Conservation (phyloP, 92 coral and sea anemone species). For the Palythoa caribaeorum region DNA sequence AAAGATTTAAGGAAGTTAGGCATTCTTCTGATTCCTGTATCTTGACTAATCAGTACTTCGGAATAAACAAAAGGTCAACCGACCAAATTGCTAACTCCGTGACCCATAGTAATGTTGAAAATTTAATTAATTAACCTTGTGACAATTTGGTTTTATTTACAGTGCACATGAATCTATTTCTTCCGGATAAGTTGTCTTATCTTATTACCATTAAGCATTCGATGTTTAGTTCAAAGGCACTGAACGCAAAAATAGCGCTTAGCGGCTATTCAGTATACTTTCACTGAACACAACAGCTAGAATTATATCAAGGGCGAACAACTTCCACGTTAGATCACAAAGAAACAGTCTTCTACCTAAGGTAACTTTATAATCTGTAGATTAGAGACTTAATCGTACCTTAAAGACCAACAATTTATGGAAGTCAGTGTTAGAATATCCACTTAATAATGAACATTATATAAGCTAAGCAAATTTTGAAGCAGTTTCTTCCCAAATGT, state of each 20-base stretch:
- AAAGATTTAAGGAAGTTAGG: slow-evolving; percentile 31
- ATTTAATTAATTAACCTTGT: slow-evolving; percentile 26
- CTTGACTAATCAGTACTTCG: slow-evolving; percentile 8
- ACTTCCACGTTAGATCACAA: neutral
- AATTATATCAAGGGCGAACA: neutral
- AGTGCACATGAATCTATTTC: slow-evolving; percentile 7
- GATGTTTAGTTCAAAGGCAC: neutral
- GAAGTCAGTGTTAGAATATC: neutral
- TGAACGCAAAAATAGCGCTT: neutral
- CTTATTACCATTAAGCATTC: slow-evolving; percentile 11
- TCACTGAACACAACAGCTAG: neutral
- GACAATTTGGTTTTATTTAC: slow-evolving; percentile 21
- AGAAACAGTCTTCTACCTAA: neutral
- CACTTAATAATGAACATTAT: neutral
- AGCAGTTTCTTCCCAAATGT: neutral
- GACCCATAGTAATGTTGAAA: slow-evolving; percentile 16
- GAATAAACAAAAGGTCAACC: slow-evolving; percentile 17
- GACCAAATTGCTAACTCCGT: neutral
- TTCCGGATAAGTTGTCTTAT: slow-evolving; percentile 46
- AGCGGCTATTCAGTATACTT: neutral
- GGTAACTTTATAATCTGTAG: too few species aligned
- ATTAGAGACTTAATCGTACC: neutral
- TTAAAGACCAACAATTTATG: neutral
- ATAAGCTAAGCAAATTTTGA: neutral
- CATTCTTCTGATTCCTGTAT: slow-evolving; percentile 47